Percentiles rank a stretch among this genome's conserved stretches.
Evolutionary conservation across 2,888 invertebrate genomes (phyloP).

Genomic region (Limulus polyphemus): DNA sequence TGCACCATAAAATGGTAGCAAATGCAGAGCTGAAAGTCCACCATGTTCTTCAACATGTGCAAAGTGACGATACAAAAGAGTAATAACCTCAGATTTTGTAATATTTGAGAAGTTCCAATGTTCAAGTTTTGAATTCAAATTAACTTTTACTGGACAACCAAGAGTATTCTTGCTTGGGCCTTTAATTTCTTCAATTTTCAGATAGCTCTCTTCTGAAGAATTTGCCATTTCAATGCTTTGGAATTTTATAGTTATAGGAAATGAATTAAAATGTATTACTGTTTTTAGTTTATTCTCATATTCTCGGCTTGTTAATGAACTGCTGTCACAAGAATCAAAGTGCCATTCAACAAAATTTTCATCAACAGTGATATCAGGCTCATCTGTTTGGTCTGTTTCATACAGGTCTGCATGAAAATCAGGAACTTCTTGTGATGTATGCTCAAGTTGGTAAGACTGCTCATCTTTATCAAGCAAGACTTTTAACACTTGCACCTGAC

Average conservation of each 20-base stretch:
- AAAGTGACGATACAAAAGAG: conserved; percentile 24
- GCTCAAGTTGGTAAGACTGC: neutral
- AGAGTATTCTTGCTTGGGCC: conserved; percentile 22
- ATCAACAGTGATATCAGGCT: conserved; percentile 28
- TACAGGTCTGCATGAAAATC: neutral
- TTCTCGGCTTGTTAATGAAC: conserved; percentile 5
- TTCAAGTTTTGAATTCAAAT: conserved; percentile 17
- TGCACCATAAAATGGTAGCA: conserved; percentile 31
- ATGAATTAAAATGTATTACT: conserved; percentile 24
- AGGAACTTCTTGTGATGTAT: neutral
- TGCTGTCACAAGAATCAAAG: conserved; percentile 25
- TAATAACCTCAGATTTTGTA: conserved; percentile 17
- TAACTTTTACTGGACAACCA: conserved; percentile 20
- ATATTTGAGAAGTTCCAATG: conserved; percentile 5
- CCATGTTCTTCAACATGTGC: conserved; percentile 15
- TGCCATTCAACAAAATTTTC: conserved; percentile 31
- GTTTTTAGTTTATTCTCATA: conserved; percentile 17
- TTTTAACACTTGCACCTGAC: conserved; percentile 51
- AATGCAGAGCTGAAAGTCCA: conserved; percentile 29
- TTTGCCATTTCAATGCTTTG: conserved; percentile 20
- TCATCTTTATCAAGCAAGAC: conserved; percentile 30
- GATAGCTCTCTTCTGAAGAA: conserved; percentile 7
- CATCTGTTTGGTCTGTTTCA: neutral
- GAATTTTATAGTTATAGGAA: conserved; percentile 24
- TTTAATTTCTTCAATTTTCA: conserved; percentile 15